phyloP scores from a whole-genome alignment of 2,113 vertebrate genomes.

The Dipodomys stephensi region DNA sequence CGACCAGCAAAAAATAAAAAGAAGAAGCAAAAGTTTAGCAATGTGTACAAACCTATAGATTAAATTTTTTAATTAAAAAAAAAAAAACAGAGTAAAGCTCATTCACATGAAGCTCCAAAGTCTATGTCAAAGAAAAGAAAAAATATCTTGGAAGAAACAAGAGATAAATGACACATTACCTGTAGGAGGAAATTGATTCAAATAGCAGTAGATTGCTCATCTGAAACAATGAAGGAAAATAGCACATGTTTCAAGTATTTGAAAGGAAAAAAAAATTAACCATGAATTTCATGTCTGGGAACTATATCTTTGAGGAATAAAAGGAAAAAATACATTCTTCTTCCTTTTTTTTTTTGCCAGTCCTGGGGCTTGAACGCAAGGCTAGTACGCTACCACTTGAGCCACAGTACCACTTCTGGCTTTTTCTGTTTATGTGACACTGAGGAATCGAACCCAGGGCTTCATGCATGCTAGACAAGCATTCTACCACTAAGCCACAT shows the following conservation, averaged over 20 bases:
- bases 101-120: neutral
- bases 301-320: neutral
- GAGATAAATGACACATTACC: slow-evolving; percentile 30
- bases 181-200: slow-evolving; percentile 9
- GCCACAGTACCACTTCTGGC: no score
- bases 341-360: no score
- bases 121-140: neutral
- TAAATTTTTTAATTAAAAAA: no score
- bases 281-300: slow-evolving; percentile 2
- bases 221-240: slow-evolving; percentile 3
- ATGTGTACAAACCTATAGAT: neutral
- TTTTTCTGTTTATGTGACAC: no score
- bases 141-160: slow-evolving; percentile 5
- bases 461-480: no score
- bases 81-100: neutral
- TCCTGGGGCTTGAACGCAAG: no score
- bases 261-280: slow-evolving; percentile 33
- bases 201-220: slow-evolving; percentile 29
- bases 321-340: neutral
- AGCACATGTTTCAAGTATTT: slow-evolving; percentile 32
- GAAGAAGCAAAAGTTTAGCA: neutral
- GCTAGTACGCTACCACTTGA: no score
- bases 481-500: no score
- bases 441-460: no score
- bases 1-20: no score